Base-by-base conservation (phyloP, 2,888 invertebrate genomes). In the Panopea generosa region DNA sequence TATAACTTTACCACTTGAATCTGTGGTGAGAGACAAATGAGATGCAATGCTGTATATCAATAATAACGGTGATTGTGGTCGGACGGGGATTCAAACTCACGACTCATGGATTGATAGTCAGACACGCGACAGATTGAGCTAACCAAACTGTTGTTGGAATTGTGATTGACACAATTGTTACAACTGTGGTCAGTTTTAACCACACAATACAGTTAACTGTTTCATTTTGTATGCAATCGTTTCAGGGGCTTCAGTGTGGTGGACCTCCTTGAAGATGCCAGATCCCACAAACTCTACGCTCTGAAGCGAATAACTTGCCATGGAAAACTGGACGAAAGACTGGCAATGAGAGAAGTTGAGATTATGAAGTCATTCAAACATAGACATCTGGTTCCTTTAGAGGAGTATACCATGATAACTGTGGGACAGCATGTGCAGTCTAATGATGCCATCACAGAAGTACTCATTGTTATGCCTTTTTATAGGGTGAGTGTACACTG, bases 251-350 rank as follows among this genome's bases (percentile, higher is more conserved):
- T 97, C 91, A 96, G 96, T 89, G 94, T 95, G 56, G 96, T 97
- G 60, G 95, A 96, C 88, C 93, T 97, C 82, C 95, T 96, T 0
- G 96, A 96, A 92, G 95, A 96, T 70, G 90, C 93, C 1, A 84
- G 94, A 38, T 95, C 95, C 3, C 95, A 94, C 84, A 95, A 95
- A 81, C 93, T 94, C 79, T 96, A 95, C 93, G 97, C 96, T 6
- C 93, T 97, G 52, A 97, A 97, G 93, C 94, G 96, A 86, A 96
- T 97, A 70, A 94, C 94, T n/a, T 96, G 96, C 88, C 96, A 97
- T 92, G 95, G 95, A 75, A 93, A 95, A 70, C 95, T 96, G 82
- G 97, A 97, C 91, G 96, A 96, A 90, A 75, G 89, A 91, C 94
- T 89, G 76, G 96, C 96, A 0, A 90, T 95, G 87, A 94, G 94